Base-by-base conservation (phyloP, 2,888 invertebrate genomes). In the Nudaria mundana region DNA sequence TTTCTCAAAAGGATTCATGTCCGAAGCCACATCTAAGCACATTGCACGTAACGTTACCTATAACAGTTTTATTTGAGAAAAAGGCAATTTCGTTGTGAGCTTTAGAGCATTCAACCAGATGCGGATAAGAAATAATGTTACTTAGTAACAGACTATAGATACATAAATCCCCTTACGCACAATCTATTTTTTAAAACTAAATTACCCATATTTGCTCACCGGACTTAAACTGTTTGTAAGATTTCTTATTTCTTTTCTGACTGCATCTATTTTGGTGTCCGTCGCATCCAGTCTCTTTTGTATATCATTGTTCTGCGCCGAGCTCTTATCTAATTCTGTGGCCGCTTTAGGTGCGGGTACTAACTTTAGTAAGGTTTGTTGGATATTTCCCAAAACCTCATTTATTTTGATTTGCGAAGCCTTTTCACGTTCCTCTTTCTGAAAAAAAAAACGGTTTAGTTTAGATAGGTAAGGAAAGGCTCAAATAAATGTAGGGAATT, bases 361-460 rank as follows among this genome's bases (percentile, higher is more conserved):
- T 5, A 86, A 56, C 1, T 71, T 37, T 32, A 76, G 72, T 11
- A 87, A 49, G 2, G 78, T 74, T 32, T 78, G 78, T 55, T 84
- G 78, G 33, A 88, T 85, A 11, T 68, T 73, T 14, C 76, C 79
- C 16, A 93, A 76, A 1, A 89, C 85, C 44, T 92, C 92, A 33
- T 90, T 87, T 0, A 91, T 92, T 65, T 92, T 92, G 60, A 91
- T 91, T 49, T 92, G 86, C 33, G 92, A 91, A 26, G 85, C 82
- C 48, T 91, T 89, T 59, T 93, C 93, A 40, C 91, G 81, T 67
- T 93, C 93, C 60, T 93, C 93, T 74, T 90, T 92, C 91, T 93
- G 63, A 31, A 62, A 45, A 29, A 12, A 22, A 39, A 36, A 3
- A 29, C n/a, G n/a, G n/a, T n/a, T n/a, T n/a, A n/a, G n/a, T n/a